Conservation (phyloP, 2,797 vertebrate species). For the Dendrocincla fuliginosa region DNA sequence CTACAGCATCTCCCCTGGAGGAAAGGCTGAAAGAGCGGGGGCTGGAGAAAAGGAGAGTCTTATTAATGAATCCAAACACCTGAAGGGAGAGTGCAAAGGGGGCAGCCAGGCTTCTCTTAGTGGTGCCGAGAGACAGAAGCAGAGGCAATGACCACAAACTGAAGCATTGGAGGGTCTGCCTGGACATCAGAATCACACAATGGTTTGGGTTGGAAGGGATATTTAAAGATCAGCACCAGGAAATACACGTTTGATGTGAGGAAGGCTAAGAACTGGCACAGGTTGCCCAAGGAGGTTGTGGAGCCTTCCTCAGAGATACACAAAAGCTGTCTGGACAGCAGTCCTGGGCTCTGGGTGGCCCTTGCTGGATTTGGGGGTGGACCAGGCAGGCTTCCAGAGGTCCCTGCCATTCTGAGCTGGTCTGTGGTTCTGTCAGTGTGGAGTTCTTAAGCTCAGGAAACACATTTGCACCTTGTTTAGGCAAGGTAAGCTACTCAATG, state of each 20-base stretch:
- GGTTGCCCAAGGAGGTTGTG: not conserved
- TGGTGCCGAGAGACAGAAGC: not conserved
- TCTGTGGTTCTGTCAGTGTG: not conserved
- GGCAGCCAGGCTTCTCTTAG: not conserved
- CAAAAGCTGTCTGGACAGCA: not conserved
- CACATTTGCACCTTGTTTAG: not conserved
- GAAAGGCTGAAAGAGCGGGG: not conserved
- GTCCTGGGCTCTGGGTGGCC: not conserved
- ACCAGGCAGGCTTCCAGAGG: not conserved
- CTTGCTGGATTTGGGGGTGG: not conserved
- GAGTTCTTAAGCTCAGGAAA: not conserved
- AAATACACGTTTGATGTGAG: not conserved
- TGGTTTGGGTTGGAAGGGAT: not conserved
- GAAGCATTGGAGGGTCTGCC: not conserved
- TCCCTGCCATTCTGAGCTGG: not conserved
- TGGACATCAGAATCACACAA: not conserved
- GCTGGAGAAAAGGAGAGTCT: not conserved
- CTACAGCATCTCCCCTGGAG: not conserved
- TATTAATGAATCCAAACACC: not conserved
- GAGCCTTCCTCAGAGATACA: not conserved
- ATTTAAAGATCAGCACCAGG: not conserved
- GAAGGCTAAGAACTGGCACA: not conserved
- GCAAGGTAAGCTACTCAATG: not conserved
- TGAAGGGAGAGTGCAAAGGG: not conserved
- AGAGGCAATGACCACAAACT: not conserved